A percentile compares a stretch with the other conserved stretches of the same genome.
These are phyloP conservation scores for Spodoptera litura DNA, from an alignment of 1,140 invertebrate genomes.

Conservation along the genomic window DNA sequence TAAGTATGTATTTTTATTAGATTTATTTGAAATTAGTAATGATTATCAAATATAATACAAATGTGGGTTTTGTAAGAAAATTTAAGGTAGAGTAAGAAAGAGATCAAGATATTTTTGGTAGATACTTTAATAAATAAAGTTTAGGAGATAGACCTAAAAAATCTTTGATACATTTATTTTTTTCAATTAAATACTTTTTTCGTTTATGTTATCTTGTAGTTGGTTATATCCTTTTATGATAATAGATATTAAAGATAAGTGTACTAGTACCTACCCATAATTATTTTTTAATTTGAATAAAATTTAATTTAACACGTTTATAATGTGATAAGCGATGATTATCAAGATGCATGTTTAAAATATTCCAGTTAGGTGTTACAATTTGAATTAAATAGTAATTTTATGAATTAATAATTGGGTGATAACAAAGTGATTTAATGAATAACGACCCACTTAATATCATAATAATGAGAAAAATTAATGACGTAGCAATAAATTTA, in stretches of 20 bases:
- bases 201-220: too few relatives aligned
- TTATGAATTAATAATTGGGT: conserved; percentile 39
- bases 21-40: too few relatives aligned
- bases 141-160: too few relatives aligned
- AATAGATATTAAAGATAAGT: not conserved
- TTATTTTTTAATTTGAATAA: not conserved
- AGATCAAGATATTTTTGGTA: too few relatives aligned
- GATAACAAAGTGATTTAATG: conserved; percentile 38
- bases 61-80: too few relatives aligned
- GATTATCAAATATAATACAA: too few relatives aligned
- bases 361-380: conserved; percentile 19
- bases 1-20: too few relatives aligned
- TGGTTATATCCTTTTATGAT: not conserved
- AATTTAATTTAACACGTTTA: not conserved
- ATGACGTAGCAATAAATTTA: conserved; percentile 42
- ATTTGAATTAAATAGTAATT: conserved; percentile 17
- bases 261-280: not conserved
- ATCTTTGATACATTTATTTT: too few relatives aligned
- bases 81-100: too few relatives aligned
- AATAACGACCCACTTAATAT: conserved; percentile 43
- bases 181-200: too few relatives aligned
- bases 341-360: not conserved
- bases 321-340: not conserved
- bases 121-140: too few relatives aligned
- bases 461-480: conserved; percentile 46